Evolutionary conservation across 2,888 invertebrate genomes (phyloP).

Genomic region (Chymomyza fuscimana): DNA sequence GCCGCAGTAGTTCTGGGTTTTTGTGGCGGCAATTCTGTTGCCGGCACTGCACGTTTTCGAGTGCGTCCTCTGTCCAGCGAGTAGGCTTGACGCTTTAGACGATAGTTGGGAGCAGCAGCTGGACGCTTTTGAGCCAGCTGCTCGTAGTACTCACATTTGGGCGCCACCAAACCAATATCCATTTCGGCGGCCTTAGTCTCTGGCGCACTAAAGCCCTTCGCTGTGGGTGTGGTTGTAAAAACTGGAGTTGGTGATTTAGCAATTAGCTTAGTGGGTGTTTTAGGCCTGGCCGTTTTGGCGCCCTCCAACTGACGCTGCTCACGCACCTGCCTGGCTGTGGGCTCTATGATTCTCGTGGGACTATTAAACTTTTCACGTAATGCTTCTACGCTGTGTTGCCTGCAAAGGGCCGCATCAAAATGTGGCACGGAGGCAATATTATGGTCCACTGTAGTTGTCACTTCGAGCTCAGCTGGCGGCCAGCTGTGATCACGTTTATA

Average conservation of each 20-base stretch:
- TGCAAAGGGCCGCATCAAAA: slow-evolving; percentile 47
- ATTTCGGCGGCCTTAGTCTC: slow-evolving; percentile 75
- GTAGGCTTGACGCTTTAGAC: slow-evolving; percentile 56
- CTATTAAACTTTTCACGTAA: slow-evolving; percentile 77
- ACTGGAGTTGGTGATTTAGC: background rate
- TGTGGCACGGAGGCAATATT: background rate
- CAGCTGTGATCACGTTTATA: slow-evolving; percentile 78
- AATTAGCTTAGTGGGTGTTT: slow-evolving; percentile 14
- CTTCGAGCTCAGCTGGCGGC: slow-evolving; percentile 67
- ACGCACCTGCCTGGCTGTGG: slow-evolving; percentile 43
- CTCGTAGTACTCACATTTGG: slow-evolving; percentile 75
- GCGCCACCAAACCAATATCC: slow-evolving; percentile 76
- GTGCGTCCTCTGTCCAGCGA: slow-evolving; percentile 69
- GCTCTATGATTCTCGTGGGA: slow-evolving; percentile 66
- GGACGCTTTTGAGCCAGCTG: slow-evolving; percentile 52
- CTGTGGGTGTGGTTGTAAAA: slow-evolving; percentile 40
- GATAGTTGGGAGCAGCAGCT: slow-evolving; percentile 21
- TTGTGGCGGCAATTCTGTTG: slow-evolving; percentile 70
- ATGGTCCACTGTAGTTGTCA: slow-evolving; percentile 4
- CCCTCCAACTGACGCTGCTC: slow-evolving; percentile 42
- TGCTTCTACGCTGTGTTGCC: slow-evolving; percentile 71
- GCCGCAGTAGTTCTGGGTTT: slow-evolving; percentile 64
- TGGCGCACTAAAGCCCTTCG: slow-evolving; percentile 71
- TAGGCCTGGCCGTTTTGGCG: slow-evolving; percentile 15
- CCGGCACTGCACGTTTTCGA: slow-evolving; percentile 46